Percentiles rank a stretch among this genome's conserved stretches.
Conservation (phyloP, 2,113 vertebrate genomes). For the Petrocephalus microphthalmus region DNA sequence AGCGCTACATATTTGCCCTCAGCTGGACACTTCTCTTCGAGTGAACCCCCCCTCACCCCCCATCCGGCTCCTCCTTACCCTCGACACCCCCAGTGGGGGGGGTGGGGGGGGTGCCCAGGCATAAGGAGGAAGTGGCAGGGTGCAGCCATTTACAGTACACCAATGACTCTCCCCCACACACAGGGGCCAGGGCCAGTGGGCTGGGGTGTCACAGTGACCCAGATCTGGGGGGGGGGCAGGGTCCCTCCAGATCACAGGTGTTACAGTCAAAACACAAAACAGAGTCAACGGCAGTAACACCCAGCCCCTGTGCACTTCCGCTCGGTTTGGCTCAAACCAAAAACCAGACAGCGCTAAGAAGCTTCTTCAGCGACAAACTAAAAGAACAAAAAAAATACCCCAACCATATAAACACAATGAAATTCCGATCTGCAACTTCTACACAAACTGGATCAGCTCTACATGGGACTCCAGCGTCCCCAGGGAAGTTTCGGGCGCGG, state of each 20-base stretch:
- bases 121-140: conserved; percentile 34
- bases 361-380: background rate
- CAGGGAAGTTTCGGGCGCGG: no score
- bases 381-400: no score
- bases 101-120: conserved; percentile 38
- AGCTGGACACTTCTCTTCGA: conserved; percentile 31
- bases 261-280: background rate
- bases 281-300: conserved; percentile 20
- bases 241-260: background rate
- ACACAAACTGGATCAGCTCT: background rate
- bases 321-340: background rate
- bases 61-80: conserved; percentile 39
- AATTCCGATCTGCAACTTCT: background rate
- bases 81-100: conserved; percentile 37
- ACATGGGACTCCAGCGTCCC: background rate
- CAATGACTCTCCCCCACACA: conserved; percentile 59
- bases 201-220: background rate
- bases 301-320: background rate
- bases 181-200: conserved; percentile 37
- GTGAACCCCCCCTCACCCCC: conserved; percentile 41
- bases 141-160: conserved; percentile 59
- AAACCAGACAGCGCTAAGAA: background rate
- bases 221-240: background rate
- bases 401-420: background rate
- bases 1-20: background rate